Percentiles rank a stretch among this genome's conserved stretches.
Conservation (phyloP, 2,888 invertebrate species). For the Agonopterix arenella region DNA sequence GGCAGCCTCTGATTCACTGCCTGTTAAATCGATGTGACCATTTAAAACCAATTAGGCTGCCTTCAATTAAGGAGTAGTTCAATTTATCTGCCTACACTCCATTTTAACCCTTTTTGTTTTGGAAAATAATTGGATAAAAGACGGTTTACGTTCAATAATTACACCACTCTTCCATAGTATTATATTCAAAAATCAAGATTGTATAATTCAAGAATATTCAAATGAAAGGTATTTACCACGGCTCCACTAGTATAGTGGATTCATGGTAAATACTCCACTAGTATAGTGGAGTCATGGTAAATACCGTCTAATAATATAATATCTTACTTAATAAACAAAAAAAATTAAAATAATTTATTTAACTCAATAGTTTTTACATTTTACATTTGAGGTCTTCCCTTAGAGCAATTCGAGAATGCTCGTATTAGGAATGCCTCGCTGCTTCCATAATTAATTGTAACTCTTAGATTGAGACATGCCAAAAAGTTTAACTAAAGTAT, state of each 20-base stretch:
- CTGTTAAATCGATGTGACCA: conserved; percentile 19
- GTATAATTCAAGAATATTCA: not conserved
- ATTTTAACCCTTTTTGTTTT: conserved; percentile 1
- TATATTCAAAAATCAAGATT: not conserved
- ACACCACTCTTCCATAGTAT: not conserved
- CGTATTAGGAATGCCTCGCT: no score
- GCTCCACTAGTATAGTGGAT: no score
- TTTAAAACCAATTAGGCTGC: conserved; percentile 25
- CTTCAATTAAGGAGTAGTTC: conserved; percentile 21
- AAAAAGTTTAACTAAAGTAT: no score
- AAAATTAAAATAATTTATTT: no score
- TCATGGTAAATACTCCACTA: conserved; percentile 20
- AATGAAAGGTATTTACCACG: no score
- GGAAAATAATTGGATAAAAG: conserved; percentile 5
- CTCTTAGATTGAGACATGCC: no score
- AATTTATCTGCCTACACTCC: conserved; percentile 17
- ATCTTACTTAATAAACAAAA: no score
- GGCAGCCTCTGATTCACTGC: conserved; percentile 14
- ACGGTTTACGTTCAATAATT: conserved; percentile 8
- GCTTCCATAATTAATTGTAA: no score
- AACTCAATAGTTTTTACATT: no score
- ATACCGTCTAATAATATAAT: conserved; percentile 9
- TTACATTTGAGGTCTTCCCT: no score
- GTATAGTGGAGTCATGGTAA: conserved; percentile 6
- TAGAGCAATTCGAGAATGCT: no score